Base-by-base conservation (phyloP, 1,140 invertebrate genomes). In the Adelges cooleyi region DNA sequence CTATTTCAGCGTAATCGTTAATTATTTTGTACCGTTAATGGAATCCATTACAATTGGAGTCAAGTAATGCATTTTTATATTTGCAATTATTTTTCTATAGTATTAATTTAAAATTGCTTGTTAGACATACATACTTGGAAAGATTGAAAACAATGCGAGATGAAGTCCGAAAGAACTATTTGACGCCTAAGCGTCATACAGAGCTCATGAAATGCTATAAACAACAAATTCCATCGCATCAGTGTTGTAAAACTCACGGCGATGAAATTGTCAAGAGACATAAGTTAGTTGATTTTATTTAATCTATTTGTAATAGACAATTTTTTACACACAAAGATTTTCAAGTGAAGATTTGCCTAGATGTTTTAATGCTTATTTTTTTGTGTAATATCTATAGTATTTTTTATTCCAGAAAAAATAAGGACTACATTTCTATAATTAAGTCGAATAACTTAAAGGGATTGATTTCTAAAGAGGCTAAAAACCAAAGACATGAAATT, bases 1-100 rank as follows among this genome's bases (percentile, higher is more conserved):
- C 23, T 62, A 62, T 33, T 62, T 62, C 38, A 48, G 17, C 46
- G 27, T 62, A 27, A 27, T 62, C 33, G 27, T 46, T n/a, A 62
- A 62, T 29, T 18, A 33, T 33, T 62, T 62, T 48, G 6, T 62
- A 15, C 56, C 56, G 3, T 27, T 62, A 25, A 20, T 46, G n/a
- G 42, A 62, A 22, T 15, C 11, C 8, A 33, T 46, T 3, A 48
- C 42, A 13, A n/a, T 2, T 6, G 13, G 11, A 8, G 18, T 18
- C 9, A 62, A 20, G 56, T 62, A 62, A 6, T 62, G 22, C 46
- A 53, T 3, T n/a, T 29, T 48, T 22, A 33, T 27, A 18, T 22
- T 29, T 59, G n/a, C 1, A 25, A 2, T 23, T 15, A 33, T 48
- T 23, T 46, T 62, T 3, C 20, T 13, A 20, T 36, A 59, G 20